Evolutionary conservation across 2,888 invertebrate species (phyloP), one percentile per base, ranked within the genome.

Genomic region (Strigamia transsilvanica): DNA sequence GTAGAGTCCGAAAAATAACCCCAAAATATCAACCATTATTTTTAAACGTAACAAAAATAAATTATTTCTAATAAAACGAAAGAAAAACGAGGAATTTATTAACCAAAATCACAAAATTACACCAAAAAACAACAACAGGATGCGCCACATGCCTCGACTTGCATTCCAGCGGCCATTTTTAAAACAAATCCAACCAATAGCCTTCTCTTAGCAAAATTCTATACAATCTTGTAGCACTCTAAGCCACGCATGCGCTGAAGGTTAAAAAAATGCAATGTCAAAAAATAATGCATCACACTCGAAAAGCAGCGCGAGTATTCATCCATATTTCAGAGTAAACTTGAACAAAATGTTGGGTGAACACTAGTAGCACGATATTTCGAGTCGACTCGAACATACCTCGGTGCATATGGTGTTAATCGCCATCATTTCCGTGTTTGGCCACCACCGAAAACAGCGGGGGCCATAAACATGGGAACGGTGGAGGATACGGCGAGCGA

Each of bases 371-470:
- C 34, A 61, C 18, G n/a, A 61, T n/a, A 61, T 61, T 61, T 9
- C 61, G 23, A 61, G 15, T 21, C 10, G 3, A 61, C 18, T 61
- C 10, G 3, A 7, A 18, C 18, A n/a, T n/a, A 61, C 3, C 61
- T 3, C 2, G 23, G 18, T n/a, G n/a, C 61, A 61, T 12, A 61
- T 61, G 61, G 61, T 61, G 18, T 61, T 18, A 61, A 61, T 61
- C 61, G 61, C 61, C 61, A 61, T 21, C 61, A 61, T 61, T 61
- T 61, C 61, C 61, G 61, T 18, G 61, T 61, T 61, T 18, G 61
- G 61, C 61, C 12, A 15, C 42, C 42, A 42, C 42, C 61, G 18
- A 61, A 61, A 21, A 21, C 61, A 61, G 23, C 61, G 61, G 61
- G 61, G 61, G 6, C 18, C 61, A 61, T 61, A 61, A 61, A 61